Evolutionary conservation across 2,888 invertebrate species (phyloP), one percentile per base, ranked within the genome.

Genomic region (Phortica magna): DNA sequence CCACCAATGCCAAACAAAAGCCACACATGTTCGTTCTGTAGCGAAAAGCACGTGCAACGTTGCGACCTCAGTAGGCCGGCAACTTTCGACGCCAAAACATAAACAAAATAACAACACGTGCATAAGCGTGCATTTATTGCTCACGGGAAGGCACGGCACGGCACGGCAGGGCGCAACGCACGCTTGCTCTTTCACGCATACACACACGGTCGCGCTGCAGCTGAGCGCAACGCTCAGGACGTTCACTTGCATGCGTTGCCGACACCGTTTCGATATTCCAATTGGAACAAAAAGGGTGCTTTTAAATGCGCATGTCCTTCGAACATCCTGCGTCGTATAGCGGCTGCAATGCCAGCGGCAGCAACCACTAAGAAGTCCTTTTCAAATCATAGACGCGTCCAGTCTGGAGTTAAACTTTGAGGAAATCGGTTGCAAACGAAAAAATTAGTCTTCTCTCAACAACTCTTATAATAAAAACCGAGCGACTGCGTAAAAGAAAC

Each of bases 341-440:
- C 84, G 76, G 48, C 76, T 79, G 80, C 48, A 42, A 39, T n/a
- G 31, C 14, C 48, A 55, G 53, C 55, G 31, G 19, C 48, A 55
- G 53, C 55, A 55, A 71, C 31, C 55, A 71, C 80, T 78, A 80
- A 81, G 78, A 89, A 90, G 91, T 90, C 88, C 89, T 85, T 83
- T 83, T 83, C 84, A 82, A 83, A 83, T 80, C 83, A 78, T 83
- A 74, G 82, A 77, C 83, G 85, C 83, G 83, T 89, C 90, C 90
- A 91, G 91, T 91, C 90, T 90, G 88, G 88, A 90, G 87, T 90
- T 88, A 89, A 88, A 90, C 88, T 88, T 89, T 86, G 89, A 91
- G 89, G 90, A 87, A 90, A 84, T 84, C 89, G 90, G 90, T 89
- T 90, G 89, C 89, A 89, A 87, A 71, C 48, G 22, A 22, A 48